These are phyloP conservation scores for Phenacoccus solenopsis DNA, from an alignment of 1,140 invertebrate species.

Conservation along the genomic window DNA sequence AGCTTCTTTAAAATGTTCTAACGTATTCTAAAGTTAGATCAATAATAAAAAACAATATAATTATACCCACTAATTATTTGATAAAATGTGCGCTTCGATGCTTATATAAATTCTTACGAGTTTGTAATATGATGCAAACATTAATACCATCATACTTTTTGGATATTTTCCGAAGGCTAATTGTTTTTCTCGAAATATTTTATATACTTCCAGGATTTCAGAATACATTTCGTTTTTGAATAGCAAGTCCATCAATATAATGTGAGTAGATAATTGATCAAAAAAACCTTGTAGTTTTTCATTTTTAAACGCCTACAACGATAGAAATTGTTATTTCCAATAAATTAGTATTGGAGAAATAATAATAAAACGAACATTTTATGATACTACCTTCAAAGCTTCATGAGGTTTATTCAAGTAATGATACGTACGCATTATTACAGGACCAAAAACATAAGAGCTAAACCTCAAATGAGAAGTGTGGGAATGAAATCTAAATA, in stretches of 20 bases:
- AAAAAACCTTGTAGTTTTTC: slow-evolving; percentile 47
- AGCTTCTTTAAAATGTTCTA: slow-evolving; percentile 50
- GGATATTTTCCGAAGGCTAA: slow-evolving; percentile 47
- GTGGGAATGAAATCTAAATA: slow-evolving; percentile 55
- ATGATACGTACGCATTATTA: slow-evolving; percentile 66
- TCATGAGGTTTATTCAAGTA: slow-evolving; percentile 51
- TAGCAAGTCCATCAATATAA: slow-evolving; percentile 57
- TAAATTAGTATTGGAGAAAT: background rate
- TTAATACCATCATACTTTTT: slow-evolving; percentile 48
- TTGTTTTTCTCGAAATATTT: slow-evolving; percentile 43
- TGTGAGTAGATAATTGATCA: slow-evolving; percentile 52
- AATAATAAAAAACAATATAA: background rate
- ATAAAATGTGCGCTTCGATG: background rate
- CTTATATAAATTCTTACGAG: slow-evolving; percentile 40
- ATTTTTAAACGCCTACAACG: slow-evolving; percentile 45
- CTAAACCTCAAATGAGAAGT: slow-evolving; percentile 59
- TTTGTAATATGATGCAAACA: slow-evolving; percentile 59
- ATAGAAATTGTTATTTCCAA: background rate
- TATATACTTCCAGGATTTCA: slow-evolving; percentile 49
- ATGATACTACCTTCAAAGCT: slow-evolving; percentile 41
- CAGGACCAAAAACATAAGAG: slow-evolving; percentile 66
- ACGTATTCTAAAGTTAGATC: slow-evolving; percentile 44
- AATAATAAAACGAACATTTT: slow-evolving; percentile 18
- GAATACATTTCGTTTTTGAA: slow-evolving; percentile 54
- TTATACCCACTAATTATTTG: background rate